Percentiles rank a stretch among this genome's conserved stretches.
phyloP scores from a whole-genome alignment of 2,888 invertebrate genomes.

The Leptinotarsa rubiginosa region DNA sequence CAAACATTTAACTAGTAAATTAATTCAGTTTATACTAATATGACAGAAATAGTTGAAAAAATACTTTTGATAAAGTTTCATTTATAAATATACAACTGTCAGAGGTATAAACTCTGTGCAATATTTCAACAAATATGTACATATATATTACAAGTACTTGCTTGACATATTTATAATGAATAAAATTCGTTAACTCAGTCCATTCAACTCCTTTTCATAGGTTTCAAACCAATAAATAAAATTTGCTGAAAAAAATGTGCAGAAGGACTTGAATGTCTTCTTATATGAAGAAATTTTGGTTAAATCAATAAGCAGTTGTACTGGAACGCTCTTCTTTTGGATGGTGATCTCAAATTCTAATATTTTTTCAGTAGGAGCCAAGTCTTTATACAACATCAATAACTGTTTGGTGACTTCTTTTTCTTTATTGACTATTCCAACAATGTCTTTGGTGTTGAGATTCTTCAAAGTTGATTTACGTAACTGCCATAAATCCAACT shows the following conservation, averaged over 20 bases:
- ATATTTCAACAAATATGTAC: not conserved
- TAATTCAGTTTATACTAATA: too few relatives aligned
- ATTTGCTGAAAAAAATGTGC: slow-evolving; percentile 53
- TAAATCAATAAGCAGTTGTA: slow-evolving; percentile 54
- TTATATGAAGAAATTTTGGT: slow-evolving; percentile 55
- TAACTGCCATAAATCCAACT: slow-evolving; percentile 58
- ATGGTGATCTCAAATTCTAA: slow-evolving; percentile 60
- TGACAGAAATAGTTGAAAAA: too few relatives aligned
- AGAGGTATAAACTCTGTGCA: not conserved
- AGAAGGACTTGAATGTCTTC: slow-evolving; percentile 58
- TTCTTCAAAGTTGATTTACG: slow-evolving; percentile 57
- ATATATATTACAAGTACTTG: not conserved
- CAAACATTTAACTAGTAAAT: too few relatives aligned
- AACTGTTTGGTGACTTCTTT: slow-evolving; percentile 60
- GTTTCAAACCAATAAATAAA: slow-evolving; percentile 57
- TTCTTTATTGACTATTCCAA: slow-evolving; percentile 61
- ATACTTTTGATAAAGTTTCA: not conserved
- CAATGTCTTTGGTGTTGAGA: slow-evolving; percentile 48
- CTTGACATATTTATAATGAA: not conserved
- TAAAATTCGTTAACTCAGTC: not conserved
- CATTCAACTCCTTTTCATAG: slow-evolving; percentile 52
- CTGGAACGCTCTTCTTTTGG: slow-evolving; percentile 54
- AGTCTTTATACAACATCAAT: slow-evolving; percentile 48
- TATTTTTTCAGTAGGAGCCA: slow-evolving; percentile 45
- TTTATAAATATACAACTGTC: not conserved